Percentiles rank a stretch among this genome's conserved stretches.
Evolutionary conservation across 2,888 invertebrate species (phyloP).

Genomic region (Operophtera brumata): DNA sequence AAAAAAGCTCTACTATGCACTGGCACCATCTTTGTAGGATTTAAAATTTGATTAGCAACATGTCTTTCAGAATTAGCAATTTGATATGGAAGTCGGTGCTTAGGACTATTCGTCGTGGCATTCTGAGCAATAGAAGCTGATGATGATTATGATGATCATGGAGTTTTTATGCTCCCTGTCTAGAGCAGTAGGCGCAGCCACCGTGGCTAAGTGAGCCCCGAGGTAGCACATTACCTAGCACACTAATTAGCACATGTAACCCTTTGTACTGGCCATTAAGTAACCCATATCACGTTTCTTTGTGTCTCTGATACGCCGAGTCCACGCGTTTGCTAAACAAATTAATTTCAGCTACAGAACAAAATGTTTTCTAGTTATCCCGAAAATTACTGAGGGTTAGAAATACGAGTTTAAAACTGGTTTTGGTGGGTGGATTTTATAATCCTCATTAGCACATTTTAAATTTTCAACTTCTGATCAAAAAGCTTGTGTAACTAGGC

Average conservation of each 20-base stretch:
- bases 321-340: constrained; percentile 53
- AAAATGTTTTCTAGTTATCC: constrained; percentile 62
- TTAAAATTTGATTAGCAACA: too few relatives aligned
- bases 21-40: too few relatives aligned
- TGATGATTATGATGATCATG: too few relatives aligned
- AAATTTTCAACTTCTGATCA: not conserved
- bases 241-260: constrained; percentile 58
- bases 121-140: too few relatives aligned
- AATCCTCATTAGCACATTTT: constrained; percentile 10
- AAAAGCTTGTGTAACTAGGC: too few relatives aligned
- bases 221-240: constrained; percentile 53
- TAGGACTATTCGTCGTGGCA: too few relatives aligned
- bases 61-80: too few relatives aligned
- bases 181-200: not conserved
- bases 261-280: constrained; percentile 64
- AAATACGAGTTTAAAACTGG: constrained; percentile 15
- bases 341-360: constrained; percentile 66
- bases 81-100: too few relatives aligned
- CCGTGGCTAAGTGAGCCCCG: constrained; percentile 17
- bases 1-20: too few relatives aligned
- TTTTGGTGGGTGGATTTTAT: constrained; percentile 5
- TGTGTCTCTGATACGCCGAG: constrained; percentile 52
- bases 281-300: constrained; percentile 72
- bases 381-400: constrained; percentile 35
- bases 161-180: not conserved